Base-by-base conservation (phyloP, 2,888 invertebrate genomes). In the Gnatocerus cornutus region DNA sequence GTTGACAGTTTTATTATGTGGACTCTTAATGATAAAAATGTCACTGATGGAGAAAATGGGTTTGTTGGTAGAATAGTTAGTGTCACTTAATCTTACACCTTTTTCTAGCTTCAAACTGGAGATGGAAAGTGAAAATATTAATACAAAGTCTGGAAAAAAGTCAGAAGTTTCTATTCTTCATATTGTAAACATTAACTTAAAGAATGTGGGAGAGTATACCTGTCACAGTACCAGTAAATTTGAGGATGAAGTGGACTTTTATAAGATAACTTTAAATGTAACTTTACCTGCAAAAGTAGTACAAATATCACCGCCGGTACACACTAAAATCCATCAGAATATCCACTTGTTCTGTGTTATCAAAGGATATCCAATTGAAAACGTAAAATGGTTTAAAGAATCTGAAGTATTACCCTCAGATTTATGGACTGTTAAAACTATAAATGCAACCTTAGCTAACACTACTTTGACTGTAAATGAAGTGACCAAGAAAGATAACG, bases 401-500 rank as follows among this genome's bases (percentile, higher is more conserved):
- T 87, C 87, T 58, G 85, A 87, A 73, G 79, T 83, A 0, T 82
- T 87, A 52, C 85, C 83, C 61, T 71, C 75, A 56, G 76, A 80
- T 61, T 73, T 74, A 27, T 79, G 78, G 77, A 72, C 77, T 9
- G 78, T 78, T 9, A 81, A 83, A 37, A 78, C 79, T 46, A 74
- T 90, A 1, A 90, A 90, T 79, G 85, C 87, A 4, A 92, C 91
- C 3, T 85, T 87, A 69, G 85, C 90, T 2, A 87, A 89, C 78
- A 88, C 90, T 50, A 88, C 87, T 0, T 85, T 91, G 53, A 85
- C 84, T 78, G 86, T 91, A 56, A 83, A 86, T 0, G 87, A 89
- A 76, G 86, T 91, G 0, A 86, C 88, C 7, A 89, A 90, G 71
- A 90, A 91, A 77, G 91, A 94, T 79, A 93, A 94, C 81, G 95